Evolutionary conservation across 2,113 vertebrate species (phyloP).

Genomic region (Tetrax tetrax): DNA sequence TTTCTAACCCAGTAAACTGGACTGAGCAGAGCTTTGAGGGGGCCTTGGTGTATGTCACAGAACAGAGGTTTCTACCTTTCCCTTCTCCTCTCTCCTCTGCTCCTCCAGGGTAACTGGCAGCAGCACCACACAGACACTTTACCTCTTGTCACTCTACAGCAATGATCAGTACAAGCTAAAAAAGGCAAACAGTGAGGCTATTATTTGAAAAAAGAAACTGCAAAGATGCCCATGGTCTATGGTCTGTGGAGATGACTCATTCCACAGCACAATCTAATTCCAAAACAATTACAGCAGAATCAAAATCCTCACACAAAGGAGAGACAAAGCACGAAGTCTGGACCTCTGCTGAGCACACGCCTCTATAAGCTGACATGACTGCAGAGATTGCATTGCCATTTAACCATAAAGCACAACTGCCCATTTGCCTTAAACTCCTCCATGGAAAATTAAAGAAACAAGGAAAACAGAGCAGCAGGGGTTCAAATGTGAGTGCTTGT

Average conservation of each 20-base stretch:
- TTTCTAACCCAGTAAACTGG: background rate
- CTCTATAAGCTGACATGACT: conserved; percentile 4
- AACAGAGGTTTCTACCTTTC: background rate
- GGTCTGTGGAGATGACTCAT: conserved; percentile 57
- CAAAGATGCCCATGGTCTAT: conserved; percentile 30
- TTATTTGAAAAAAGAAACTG: conserved; percentile 28
- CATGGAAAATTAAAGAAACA: background rate
- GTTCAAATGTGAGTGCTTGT: background rate
- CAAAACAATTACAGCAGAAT: conserved; percentile 59
- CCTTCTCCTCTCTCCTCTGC: background rate
- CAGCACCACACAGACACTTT: background rate
- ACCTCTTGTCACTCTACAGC: conserved; percentile 1
- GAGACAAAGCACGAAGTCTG: background rate
- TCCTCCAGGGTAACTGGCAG: background rate
- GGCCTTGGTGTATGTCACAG: background rate
- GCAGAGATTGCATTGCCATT: background rate
- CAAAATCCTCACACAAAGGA: conserved; percentile 36
- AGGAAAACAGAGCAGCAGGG: background rate
- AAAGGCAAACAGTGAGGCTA: background rate
- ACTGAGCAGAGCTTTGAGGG: background rate
- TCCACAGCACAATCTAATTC: conserved; percentile 54
- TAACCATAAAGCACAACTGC: background rate
- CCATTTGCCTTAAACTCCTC: background rate
- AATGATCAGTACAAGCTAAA: background rate
- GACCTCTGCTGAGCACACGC: conserved; percentile 20